Base-by-base conservation (phyloP, 2,888 invertebrate species). In the Chymomyza caudatula region DNA sequence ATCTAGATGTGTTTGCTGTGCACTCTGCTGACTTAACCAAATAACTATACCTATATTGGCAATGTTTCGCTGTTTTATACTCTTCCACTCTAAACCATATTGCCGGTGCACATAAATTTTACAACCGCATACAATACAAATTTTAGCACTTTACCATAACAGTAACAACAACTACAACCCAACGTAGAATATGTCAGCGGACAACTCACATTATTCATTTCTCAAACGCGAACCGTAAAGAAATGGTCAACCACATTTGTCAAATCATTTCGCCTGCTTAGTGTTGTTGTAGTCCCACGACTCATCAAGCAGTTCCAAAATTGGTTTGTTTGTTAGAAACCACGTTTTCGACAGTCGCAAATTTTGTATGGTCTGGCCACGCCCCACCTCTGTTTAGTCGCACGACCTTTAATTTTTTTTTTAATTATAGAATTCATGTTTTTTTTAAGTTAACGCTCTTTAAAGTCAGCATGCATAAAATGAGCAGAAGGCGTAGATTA, bases 171-270 rank as follows among this genome's bases (percentile, higher is more conserved):
- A 65, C 25, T 51, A 20, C 67, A 63, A 64, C 63, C n/a, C n/a
- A n/a, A n/a, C 29, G 29, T 37, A 37, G 64, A 49, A 62, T 59
- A 77, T 75, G 75, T 77, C 61, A 69, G 59, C 73, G 73, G 81
- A 76, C 78, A 76, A 58, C 43, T 67, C 71, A 68, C 79, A 80
- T 80, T 79, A 80, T 73, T 85, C 79, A 80, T 68, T 61, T 43
- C 71, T 67, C 47, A 62, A 58, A 13, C 6, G 4, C 11, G 25
- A 49, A 17, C 25, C 59, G 71, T 49, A 78, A 73, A 67, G 71
- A 69, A 71, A 72, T 77, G 67, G 60, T 62, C 59, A 49, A 60
- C 57, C 58, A 61, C 61, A 51, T 66, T 56, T 63, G 29, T 37
- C 29, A 37, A 37, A 37, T 11, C 29, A 29, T 37, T 37, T 37